These are phyloP conservation scores for Poecile montanus DNA, from an alignment of 2,797 vertebrate genomes.

Conservation along the genomic window DNA sequence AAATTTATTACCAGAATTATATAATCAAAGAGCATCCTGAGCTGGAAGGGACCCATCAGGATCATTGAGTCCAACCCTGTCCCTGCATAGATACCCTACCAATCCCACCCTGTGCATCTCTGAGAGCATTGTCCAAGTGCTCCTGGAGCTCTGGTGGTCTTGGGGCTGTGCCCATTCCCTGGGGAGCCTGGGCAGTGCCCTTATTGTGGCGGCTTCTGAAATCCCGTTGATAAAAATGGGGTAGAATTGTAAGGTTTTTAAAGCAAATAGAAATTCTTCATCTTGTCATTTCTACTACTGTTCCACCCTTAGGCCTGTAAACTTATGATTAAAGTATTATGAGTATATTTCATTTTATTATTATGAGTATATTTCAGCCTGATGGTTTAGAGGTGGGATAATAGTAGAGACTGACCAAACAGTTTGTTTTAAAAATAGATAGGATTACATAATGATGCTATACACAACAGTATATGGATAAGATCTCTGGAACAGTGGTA, in stretches of 20 bases:
- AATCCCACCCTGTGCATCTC: background rate
- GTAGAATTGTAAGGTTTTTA: background rate
- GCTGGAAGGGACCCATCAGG: background rate
- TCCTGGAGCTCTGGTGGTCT: background rate
- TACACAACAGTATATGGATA: background rate
- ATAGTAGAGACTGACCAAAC: conserved; percentile 1
- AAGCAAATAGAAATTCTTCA: background rate
- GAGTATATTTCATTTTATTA: too few relatives aligned
- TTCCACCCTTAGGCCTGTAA: background rate
- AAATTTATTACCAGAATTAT: background rate
- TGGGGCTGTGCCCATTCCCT: background rate
- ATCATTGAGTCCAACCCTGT: background rate
- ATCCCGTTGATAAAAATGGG: background rate
- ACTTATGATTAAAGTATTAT: background rate
- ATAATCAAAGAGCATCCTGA: background rate
- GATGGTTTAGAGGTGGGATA: background rate
- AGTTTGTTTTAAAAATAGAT: conserved; percentile 19
- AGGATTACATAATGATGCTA: conserved; percentile 3
- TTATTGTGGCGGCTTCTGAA: background rate
- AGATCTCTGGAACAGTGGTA: background rate
- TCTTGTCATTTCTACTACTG: background rate
- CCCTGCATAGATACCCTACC: background rate
- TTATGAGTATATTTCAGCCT: background rate
- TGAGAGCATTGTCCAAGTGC: rapidly evolving
- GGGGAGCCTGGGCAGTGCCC: background rate